These are phyloP conservation scores for Vimba vimba DNA, from an alignment of 2,113 vertebrate species.

Conservation along the genomic window DNA sequence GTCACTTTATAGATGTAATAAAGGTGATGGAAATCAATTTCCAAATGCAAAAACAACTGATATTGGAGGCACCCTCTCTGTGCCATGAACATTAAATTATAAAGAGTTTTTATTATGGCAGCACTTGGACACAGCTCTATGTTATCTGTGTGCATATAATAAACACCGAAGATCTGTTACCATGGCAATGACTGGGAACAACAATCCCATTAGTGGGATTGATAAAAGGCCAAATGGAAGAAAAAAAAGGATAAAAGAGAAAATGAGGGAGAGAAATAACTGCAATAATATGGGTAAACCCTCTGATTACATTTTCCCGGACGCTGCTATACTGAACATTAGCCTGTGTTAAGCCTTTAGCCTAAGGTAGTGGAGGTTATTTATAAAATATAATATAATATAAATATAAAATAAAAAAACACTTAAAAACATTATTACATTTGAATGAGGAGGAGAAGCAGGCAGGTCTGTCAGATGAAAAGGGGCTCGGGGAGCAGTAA, in stretches of 20 bases:
- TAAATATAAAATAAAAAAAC: neutral
- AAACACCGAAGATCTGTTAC: slow-evolving; percentile 45
- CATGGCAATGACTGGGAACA: slow-evolving; percentile 39
- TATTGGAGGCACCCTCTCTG: slow-evolving; percentile 3
- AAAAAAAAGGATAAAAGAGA: slow-evolving; percentile 1
- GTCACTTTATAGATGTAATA: slow-evolving; percentile 10
- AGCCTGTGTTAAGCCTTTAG: slow-evolving; percentile 29
- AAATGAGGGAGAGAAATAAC: neutral
- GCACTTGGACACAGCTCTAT: slow-evolving; percentile 15
- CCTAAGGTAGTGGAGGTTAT: slow-evolving; percentile 22
- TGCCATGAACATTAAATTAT: slow-evolving; percentile 24
- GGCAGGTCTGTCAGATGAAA: slow-evolving; percentile 19
- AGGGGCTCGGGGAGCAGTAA: slow-evolving; percentile 22
- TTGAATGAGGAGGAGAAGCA: slow-evolving; percentile 36
- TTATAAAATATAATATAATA: neutral
- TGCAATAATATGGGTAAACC: slow-evolving; percentile 36
- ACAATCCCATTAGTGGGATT: slow-evolving; percentile 37
- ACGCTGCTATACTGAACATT: slow-evolving; percentile 32
- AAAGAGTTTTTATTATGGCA: slow-evolving; percentile 18
- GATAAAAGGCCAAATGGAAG: slow-evolving; percentile 30
- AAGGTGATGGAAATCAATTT: slow-evolving; percentile 41
- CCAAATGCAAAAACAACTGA: slow-evolving; percentile 15
- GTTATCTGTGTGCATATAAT: slow-evolving; percentile 18
- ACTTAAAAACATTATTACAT: slow-evolving; percentile 36
- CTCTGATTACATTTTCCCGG: slow-evolving; percentile 13